Evolutionary conservation across 2,113 vertebrate species (phyloP).

Genomic region (Tretioscincus oriximinensis): DNA sequence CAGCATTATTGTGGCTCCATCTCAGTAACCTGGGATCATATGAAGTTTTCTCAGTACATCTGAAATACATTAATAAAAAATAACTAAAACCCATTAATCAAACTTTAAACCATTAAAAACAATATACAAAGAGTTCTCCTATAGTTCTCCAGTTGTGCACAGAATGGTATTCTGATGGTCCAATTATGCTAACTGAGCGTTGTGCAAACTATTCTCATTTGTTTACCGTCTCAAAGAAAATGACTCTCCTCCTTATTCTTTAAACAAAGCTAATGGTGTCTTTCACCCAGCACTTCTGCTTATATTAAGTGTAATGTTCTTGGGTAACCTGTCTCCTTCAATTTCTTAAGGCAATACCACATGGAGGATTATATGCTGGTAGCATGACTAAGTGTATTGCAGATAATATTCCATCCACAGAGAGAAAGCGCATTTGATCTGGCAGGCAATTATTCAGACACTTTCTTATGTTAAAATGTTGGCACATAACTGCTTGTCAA

Average conservation of each 20-base stretch:
- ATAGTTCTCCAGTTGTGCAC: background rate
- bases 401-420: constrained; percentile 23
- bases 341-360: background rate
- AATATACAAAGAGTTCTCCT: too few species aligned
- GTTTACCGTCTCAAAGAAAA: too few species aligned
- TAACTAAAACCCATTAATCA: background rate
- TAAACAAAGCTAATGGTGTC: background rate
- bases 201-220: background rate
- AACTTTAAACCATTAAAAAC: background rate
- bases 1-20: too few species aligned
- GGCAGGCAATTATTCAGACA: constrained; percentile 33
- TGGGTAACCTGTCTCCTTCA: background rate
- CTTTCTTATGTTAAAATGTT: constrained; percentile 40
- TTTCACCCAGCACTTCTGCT: background rate
- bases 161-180: background rate
- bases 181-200: background rate
- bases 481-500: constrained; percentile 38
- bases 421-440: constrained; percentile 51
- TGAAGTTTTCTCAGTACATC: too few species aligned
- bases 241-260: too few species aligned
- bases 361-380: constrained; percentile 16
- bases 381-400: constrained; percentile 32
- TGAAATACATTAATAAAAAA: too few species aligned
- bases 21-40: too few species aligned
- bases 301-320: too few species aligned